Base-by-base conservation (phyloP, 53 echinoderm and acorn worm genomes). In the Crossaster papposus region DNA sequence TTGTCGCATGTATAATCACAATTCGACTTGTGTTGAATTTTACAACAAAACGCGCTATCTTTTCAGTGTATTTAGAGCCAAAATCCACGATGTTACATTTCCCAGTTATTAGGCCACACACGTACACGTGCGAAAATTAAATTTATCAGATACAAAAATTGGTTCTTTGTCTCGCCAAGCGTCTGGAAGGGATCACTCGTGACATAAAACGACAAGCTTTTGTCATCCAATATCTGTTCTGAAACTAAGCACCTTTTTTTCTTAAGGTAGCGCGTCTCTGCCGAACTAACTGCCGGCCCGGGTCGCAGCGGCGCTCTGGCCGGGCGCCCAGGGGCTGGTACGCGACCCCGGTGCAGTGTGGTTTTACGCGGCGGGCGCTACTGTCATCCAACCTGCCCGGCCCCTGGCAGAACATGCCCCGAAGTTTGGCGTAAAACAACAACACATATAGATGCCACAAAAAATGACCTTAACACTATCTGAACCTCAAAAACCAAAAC, bases 171-270 rank as follows among this genome's bases (percentile, higher is more conserved):
- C 77, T 63, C 24, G 33, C 36, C 36, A 22, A 77, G 63, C 15
- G 30, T 75, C 87, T 87, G 87, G 87, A 87, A 87, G 36, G 63
- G 35, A 75, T 87, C 87, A 87, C 23, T 26, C 34, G 29, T 87
- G 87, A 87, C 87, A 87, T 77, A 52, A 87, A 87, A 76, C 77
- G 87, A 87, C 87, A 77, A 75, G 87, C 87, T 55, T 76, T 87
- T 87, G 87, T 87, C 87, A 87, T 77, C 76, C 76, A 75, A 87
- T 87, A 87, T 87, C 76, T 76, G 62, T 14, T 30, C 14, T 87
- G 87, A 87, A 87, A 87, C 77, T 26, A 77, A 62, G 87, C 87
- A 87, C 87, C 87, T 87, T 87, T 62, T 10, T 11, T 24, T 29
- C 44, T 9, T 58, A 14, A 14, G 12, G 58, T 15, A 18, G 7